Base-by-base conservation (phyloP, 2,113 vertebrate species). In the Tenebrosternarchus preto region DNA sequence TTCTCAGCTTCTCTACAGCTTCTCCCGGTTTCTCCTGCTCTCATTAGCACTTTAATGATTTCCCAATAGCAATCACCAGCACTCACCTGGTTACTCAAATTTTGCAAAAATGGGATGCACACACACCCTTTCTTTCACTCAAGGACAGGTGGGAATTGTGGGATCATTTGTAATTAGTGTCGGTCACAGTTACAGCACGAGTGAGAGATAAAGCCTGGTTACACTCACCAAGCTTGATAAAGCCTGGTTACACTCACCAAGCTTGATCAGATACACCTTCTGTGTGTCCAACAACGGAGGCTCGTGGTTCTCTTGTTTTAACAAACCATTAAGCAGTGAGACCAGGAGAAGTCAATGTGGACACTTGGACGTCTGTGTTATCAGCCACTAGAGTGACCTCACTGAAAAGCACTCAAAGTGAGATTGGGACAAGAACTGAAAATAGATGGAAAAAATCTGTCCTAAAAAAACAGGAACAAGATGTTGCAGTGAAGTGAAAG, bases 71-170 rank as follows among this genome's bases (percentile, higher is more conserved):
- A 90, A 88, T 88, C 83, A 89, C 68, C 70, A 78, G 5, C 33
- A 73, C 83, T 90, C 85, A 88, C 86, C 86, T 88, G 85, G 87
- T 88, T 89, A 88, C 90, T 89, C 86, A 87, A 80, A 87, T 87
- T 76, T 82, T 76, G 67, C 81, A 85, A 69, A 36, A 80, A 81
- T 82, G 87, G 82, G 81, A 80, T 75, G 85, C 76, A 82, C 84
- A 76, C 63, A 85, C 33, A 69, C 69, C 31, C 55, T 46, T 68
- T 72, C 60, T 29, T 36, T 3, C 19, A 73, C 69, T 5, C 71
- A 67, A 69, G 80, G 76, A 85, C 77, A 27, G 50, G 16, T 76
- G 46, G n/a, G 69, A 19, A 80, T 76, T 83, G 73, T 71, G 77
- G 83, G 74, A 73, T n/a, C n/a, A 73, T 68, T 25, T 4, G 33